Evolutionary conservation across 2,888 invertebrate genomes (phyloP).

Genomic region (Callinectes sapidus): DNA sequence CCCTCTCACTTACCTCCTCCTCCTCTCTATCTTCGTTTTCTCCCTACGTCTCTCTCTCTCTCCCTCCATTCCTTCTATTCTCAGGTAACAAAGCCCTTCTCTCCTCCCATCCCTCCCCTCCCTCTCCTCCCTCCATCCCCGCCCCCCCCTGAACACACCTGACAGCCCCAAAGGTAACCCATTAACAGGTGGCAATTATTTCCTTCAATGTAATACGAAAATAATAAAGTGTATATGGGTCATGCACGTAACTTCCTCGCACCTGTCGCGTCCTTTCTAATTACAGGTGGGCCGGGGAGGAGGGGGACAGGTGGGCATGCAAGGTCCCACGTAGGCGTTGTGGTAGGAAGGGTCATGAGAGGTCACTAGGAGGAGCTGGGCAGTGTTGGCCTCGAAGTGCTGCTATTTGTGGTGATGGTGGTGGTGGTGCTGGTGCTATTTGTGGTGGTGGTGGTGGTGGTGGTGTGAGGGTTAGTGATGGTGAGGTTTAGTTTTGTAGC

Average conservation of each 20-base stretch:
- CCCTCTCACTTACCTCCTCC: background rate
- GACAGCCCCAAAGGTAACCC: background rate
- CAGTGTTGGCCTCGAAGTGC: too few species aligned
- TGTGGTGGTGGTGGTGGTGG: background rate
- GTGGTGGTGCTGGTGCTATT: background rate
- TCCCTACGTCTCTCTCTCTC: background rate
- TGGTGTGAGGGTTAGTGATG: background rate
- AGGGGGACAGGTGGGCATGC: constrained; percentile 6
- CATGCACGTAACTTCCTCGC: constrained; percentile 25
- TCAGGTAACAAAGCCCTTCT: background rate
- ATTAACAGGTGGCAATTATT: background rate
- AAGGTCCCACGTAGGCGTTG: background rate
- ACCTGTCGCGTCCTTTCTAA: background rate
- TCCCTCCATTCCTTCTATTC: background rate
- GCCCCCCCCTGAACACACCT: background rate
- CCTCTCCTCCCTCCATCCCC: background rate
- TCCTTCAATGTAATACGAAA: background rate
- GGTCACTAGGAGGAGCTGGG: background rate
- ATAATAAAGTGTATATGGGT: constrained; percentile 13
- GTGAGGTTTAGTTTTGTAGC: too few species aligned
- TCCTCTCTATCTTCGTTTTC: background rate
- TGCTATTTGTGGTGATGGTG: background rate
- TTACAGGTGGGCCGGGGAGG: constrained; percentile 1
- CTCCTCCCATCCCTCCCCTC: background rate
- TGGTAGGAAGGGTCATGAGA: background rate